phyloP scores from a whole-genome alignment of 2,888 invertebrate genomes.

The Oligia fasciuncula region DNA sequence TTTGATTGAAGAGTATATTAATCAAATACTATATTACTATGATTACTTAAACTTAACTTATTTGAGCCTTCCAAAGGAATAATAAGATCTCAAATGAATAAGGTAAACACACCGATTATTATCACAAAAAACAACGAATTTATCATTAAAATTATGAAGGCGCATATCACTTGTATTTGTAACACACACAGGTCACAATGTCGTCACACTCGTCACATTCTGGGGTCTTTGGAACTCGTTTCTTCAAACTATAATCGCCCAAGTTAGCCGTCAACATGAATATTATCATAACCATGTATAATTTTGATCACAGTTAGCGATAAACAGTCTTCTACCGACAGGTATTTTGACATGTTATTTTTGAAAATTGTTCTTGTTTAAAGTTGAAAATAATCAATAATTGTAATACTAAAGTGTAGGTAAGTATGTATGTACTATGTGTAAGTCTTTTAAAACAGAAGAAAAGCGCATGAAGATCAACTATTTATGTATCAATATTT shows the following conservation, averaged over 20 bases:
- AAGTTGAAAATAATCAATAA: neutral
- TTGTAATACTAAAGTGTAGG: no score
- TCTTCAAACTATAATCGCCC: constrained; percentile 25
- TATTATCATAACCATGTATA: constrained; percentile 49
- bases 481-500: neutral
- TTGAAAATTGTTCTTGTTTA: constrained; percentile 11
- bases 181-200: constrained; percentile 18
- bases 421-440: neutral
- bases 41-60: neutral
- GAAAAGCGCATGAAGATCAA: neutral
- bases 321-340: constrained; percentile 6
- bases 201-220: constrained; percentile 49
- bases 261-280: constrained; percentile 47
- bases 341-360: neutral
- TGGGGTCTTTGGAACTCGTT: constrained; percentile 38
- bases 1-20: neutral
- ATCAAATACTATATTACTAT: no score
- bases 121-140: neutral
- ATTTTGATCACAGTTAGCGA: constrained; percentile 46
- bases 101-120: neutral
- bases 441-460: neutral
- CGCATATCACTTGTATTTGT: neutral
- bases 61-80: neutral
- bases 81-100: neutral
- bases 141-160: constrained; percentile 7